Base-by-base conservation (phyloP, 1,140 invertebrate genomes). In the Dermatophagoides farinae region DNA sequence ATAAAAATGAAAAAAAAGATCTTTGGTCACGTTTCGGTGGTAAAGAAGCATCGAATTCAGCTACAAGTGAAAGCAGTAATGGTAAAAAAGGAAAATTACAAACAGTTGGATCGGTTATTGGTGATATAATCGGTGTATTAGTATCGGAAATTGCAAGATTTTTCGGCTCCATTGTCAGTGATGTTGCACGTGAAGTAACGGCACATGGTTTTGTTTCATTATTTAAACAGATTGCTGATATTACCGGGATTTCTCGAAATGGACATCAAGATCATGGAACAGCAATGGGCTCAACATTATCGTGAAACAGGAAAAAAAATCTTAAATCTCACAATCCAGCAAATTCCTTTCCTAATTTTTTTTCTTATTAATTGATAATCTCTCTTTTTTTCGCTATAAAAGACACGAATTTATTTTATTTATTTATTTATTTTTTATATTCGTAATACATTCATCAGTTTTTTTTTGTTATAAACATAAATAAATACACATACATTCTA, bases 161-260 rank as follows among this genome's bases (percentile, higher is more conserved):
- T n/a, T 60, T 60, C 38, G 58, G 58, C 10, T 49, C 16, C 5
- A 23, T 60, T 1, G 58, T 60, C 44, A 60, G 58, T 37, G 58
- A 60, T 60, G 58, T 60, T 8, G 58, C 58, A 14, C 41, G 58
- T 20, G 58, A 60, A 23, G 58, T 60, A 2, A 60, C 58, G 1
- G 58, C 58, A 6, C 58, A 60, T 60, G 58, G 58, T 22, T 60
- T 60, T 31, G 58, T 60, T n/a, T 60, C 58, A 22, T n/a, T 60
- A 16, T 43, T 60, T 8, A 60, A 60, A 52, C 58, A 60, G n/a
- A 40, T 60, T 41, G 44, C 58, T 20, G 58, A 60, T 43, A 50
- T 60, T 5, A 60, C 58, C 2, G 58, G 58, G 50, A 50, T 60
- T 38, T 12, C 22, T 57, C 38, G 11, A 16, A 53, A 53, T 38